These are phyloP conservation scores for Acleris holmiana DNA, from an alignment of 2,888 invertebrate genomes.

Conservation along the genomic window DNA sequence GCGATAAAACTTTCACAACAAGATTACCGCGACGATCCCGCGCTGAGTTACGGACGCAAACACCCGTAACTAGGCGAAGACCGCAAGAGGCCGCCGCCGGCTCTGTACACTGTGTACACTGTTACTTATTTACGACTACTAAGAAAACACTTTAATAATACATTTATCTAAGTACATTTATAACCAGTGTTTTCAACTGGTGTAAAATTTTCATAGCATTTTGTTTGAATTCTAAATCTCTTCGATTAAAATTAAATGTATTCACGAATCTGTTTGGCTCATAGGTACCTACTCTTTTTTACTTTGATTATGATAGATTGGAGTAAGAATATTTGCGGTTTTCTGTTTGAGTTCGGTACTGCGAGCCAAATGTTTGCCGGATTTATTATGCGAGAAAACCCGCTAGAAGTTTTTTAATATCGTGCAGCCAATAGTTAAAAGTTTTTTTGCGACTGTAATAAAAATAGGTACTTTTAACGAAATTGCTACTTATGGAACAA, in stretches of 20 bases:
- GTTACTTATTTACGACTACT: neutral
- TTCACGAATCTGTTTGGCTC: no score
- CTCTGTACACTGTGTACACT: no score
- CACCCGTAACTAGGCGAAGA: constrained; percentile 22
- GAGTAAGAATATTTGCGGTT: neutral
- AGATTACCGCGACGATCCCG: constrained; percentile 21
- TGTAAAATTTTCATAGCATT: neutral
- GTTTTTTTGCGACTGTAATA: no score
- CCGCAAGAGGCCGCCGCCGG: neutral
- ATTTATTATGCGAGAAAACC: neutral
- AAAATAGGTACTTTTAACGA: no score
- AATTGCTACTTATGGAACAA: constrained; percentile 1
- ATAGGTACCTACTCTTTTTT: neutral
- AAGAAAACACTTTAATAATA: constrained; percentile 7
- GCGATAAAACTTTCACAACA: constrained; percentile 35
- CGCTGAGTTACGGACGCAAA: constrained; percentile 32
- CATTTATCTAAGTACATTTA: neutral
- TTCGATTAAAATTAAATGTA: no score
- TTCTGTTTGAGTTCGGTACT: constrained; percentile 5
- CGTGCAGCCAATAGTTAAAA: neutral
- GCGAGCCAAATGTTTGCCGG: constrained; percentile 8
- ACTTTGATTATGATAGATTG: neutral
- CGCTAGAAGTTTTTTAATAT: constrained; percentile 4
- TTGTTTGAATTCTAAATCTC: neutral
- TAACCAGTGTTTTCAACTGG: neutral